These are phyloP conservation scores for Drosophila lacicola DNA, from an alignment of 2,888 invertebrate genomes.

Conservation along the genomic window DNA sequence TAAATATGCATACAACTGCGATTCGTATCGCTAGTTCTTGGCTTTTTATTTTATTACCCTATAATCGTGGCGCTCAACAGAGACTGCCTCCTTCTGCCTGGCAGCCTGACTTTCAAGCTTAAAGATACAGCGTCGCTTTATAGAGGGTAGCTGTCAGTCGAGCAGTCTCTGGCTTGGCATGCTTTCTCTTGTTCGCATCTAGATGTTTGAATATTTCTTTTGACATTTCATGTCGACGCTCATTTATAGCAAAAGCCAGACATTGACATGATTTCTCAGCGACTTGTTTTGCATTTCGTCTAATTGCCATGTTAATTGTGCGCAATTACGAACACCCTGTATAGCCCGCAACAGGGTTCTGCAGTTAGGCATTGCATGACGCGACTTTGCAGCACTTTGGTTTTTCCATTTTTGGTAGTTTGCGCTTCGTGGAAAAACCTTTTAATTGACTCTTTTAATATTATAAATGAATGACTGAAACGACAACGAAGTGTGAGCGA, in stretches of 20 bases:
- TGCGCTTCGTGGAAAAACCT: conserved; percentile 58
- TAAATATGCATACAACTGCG: conserved; percentile 61
- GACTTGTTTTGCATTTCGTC: conserved; percentile 52
- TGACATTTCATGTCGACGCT: conserved; percentile 64
- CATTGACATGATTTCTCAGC: conserved; percentile 68
- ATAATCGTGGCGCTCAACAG: not conserved
- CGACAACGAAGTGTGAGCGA: not conserved
- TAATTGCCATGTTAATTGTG: conserved; percentile 71
- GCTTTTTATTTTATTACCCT: conserved; percentile 9
- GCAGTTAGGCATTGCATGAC: conserved; percentile 51
- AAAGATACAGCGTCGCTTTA: not conserved
- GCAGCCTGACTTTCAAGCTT: not conserved
- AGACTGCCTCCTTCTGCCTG: not conserved
- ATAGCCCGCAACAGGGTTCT: conserved; percentile 8
- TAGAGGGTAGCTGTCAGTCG: conserved; percentile 13
- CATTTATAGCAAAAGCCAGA: conserved; percentile 65
- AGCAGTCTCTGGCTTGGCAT: not conserved
- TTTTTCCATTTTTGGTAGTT: conserved; percentile 14
- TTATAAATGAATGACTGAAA: conserved; percentile 56
- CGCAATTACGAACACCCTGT: conserved; percentile 57
- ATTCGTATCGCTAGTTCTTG: conserved; percentile 24
- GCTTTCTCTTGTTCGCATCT: conserved; percentile 1
- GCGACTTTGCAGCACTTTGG: conserved; percentile 10
- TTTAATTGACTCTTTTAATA: conserved; percentile 55
- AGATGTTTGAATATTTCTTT: conserved; percentile 26